These are phyloP conservation scores for Oryctes rhinoceros DNA, from an alignment of 1,140 invertebrate species.

Conservation along the genomic window DNA sequence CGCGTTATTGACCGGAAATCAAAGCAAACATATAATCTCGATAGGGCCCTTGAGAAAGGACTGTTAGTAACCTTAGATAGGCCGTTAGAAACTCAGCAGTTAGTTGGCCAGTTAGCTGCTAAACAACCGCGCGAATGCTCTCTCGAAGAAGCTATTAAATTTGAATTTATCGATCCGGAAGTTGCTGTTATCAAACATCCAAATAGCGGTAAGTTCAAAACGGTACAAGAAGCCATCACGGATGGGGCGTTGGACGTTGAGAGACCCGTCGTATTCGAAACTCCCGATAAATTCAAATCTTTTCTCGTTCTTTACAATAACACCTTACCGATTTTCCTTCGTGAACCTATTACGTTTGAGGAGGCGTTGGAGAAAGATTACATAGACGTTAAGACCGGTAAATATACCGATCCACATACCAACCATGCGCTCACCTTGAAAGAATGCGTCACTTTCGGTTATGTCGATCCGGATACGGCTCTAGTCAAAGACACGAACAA, in stretches of 20 bases:
- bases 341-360: slow-evolving; percentile 79
- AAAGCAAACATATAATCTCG: slow-evolving; percentile 75
- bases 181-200: slow-evolving; percentile 82
- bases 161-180: slow-evolving; percentile 78
- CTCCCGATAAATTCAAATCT: slow-evolving; percentile 70
- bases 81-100: slow-evolving; percentile 65
- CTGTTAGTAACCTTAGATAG: slow-evolving; percentile 77
- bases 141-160: slow-evolving; percentile 80
- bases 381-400: slow-evolving; percentile 76
- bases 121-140: slow-evolving; percentile 71
- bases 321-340: slow-evolving; percentile 73
- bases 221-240: slow-evolving; percentile 74
- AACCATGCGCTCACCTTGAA: slow-evolving; percentile 79
- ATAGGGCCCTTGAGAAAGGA: slow-evolving; percentile 77
- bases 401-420: slow-evolving; percentile 77
- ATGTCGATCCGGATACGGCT: slow-evolving; percentile 87
- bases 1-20: slow-evolving; percentile 80
- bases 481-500: slow-evolving; percentile 87
- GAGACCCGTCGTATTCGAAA: slow-evolving; percentile 72
- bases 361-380: slow-evolving; percentile 77
- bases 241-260: slow-evolving; percentile 75
- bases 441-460: slow-evolving; percentile 82
- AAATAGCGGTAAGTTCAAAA: slow-evolving; percentile 75
- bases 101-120: slow-evolving; percentile 14
- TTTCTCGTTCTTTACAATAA: slow-evolving; percentile 79